Evolutionary conservation across 2,113 vertebrate genomes (phyloP).

Genomic region (Alosa alosa): DNA sequence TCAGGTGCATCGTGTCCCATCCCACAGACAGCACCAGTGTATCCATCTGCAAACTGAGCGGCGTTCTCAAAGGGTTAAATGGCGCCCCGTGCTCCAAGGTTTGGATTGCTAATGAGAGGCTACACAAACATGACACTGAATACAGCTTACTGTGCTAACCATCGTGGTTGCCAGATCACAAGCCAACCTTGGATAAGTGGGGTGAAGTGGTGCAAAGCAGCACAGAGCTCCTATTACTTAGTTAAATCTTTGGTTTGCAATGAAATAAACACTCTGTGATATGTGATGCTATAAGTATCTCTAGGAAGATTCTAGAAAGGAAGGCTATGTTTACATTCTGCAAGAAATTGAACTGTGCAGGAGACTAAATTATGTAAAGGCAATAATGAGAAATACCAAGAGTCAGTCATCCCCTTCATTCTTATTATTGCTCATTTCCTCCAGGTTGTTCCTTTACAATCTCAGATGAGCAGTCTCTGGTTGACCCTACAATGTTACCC

Average conservation of each 20-base stretch:
- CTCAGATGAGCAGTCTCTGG: background rate
- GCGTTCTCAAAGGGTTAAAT: background rate
- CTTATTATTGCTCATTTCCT: background rate
- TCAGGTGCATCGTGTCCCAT: background rate
- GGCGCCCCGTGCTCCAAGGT: background rate
- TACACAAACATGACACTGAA: conserved; percentile 6
- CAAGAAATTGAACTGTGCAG: background rate
- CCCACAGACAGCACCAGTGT: background rate
- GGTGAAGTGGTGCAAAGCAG: background rate
- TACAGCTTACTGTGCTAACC: background rate
- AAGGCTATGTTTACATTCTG: background rate
- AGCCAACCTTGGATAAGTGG: conserved; percentile 4
- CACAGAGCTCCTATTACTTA: background rate
- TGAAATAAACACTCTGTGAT: background rate
- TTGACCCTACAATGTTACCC: conserved; percentile 12
- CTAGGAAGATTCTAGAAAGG: background rate
- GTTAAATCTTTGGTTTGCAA: background rate
- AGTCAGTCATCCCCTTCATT: background rate
- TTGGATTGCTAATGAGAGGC: background rate
- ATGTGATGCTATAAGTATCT: background rate
- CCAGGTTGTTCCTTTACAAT: background rate
- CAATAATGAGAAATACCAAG: background rate
- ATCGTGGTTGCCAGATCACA: background rate
- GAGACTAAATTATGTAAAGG: background rate
- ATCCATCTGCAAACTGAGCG: background rate